These are phyloP conservation scores for Wasmannia auropunctata DNA, from an alignment of 1,140 invertebrate species.

Conservation along the genomic window DNA sequence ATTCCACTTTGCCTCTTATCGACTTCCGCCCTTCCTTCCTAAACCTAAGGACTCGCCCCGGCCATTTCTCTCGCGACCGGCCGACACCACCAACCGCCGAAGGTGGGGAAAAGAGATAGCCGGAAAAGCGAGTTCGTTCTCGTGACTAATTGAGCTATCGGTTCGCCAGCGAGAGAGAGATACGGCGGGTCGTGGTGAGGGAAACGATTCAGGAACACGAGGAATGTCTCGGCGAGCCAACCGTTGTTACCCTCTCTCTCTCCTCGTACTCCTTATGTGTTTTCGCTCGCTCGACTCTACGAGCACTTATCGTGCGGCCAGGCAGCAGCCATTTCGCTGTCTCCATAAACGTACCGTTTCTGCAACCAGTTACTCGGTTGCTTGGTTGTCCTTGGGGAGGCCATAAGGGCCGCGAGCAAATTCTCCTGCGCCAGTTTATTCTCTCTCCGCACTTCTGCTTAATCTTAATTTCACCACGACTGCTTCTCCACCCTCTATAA, in stretches of 20 bases:
- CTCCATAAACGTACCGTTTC: conserved; percentile 42
- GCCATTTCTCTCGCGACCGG: conserved; percentile 56
- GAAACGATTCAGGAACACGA: conserved; percentile 28
- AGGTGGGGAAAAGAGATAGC: conserved; percentile 52
- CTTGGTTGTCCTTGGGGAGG: conserved; percentile 25
- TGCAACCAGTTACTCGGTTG: conserved; percentile 21
- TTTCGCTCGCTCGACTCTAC: conserved; percentile 38
- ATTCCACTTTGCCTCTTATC: conserved; percentile 62
- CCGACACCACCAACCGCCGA: conserved; percentile 34
- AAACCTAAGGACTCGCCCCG: conserved; percentile 50
- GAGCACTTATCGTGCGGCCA: conserved; percentile 29
- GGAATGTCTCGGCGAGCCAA: conserved; percentile 22
- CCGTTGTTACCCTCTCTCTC: background rate
- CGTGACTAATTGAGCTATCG: conserved; percentile 62
- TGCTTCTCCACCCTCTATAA: background rate
- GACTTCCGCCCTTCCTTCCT: conserved; percentile 58
- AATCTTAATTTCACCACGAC: conserved; percentile 34
- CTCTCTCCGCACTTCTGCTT: background rate
- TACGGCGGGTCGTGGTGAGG: conserved; percentile 1
- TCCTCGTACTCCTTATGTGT: background rate
- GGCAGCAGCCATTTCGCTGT: conserved; percentile 26
- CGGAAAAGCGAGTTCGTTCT: conserved; percentile 58
- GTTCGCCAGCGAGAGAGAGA: conserved; percentile 24
- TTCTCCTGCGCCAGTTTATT: conserved; percentile 49
- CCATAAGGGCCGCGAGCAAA: conserved; percentile 5